These are phyloP conservation scores for Venustoraphidia nigricollis DNA, from an alignment of 2,888 invertebrate genomes.

Conservation along the genomic window DNA sequence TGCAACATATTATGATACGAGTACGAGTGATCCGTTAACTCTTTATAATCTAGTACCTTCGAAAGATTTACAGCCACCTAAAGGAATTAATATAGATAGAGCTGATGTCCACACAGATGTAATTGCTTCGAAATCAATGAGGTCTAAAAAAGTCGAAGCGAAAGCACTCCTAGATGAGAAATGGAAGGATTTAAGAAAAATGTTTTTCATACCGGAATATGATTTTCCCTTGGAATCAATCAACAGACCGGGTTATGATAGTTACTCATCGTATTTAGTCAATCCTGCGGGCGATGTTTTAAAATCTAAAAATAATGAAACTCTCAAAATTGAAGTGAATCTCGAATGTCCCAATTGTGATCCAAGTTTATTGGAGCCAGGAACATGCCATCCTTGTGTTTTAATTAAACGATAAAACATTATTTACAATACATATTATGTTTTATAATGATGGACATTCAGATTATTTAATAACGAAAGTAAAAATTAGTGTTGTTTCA, in stretches of 20 bases:
- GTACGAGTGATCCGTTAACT: slow-evolving; percentile 9
- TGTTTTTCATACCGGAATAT: slow-evolving; percentile 27
- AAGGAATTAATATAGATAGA: slow-evolving; percentile 26
- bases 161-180: slow-evolving; percentile 16
- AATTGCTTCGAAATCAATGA: not conserved
- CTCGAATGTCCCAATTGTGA: slow-evolving; percentile 46
- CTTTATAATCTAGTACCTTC: slow-evolving; percentile 16
- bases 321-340: slow-evolving; percentile 20
- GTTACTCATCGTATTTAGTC: slow-evolving; percentile 25
- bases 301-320: not conserved
- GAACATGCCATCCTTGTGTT: slow-evolving; percentile 49
- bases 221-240: slow-evolving; percentile 26
- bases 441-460: too few relatives aligned
- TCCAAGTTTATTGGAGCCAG: slow-evolving; percentile 42
- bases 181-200: slow-evolving; percentile 21
- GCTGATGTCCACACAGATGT: not conserved
- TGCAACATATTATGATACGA: slow-evolving; percentile 4
- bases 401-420: slow-evolving; percentile 24
- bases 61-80: slow-evolving; percentile 36
- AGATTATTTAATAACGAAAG: too few relatives aligned
- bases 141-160: slow-evolving; percentile 4
- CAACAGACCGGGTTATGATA: slow-evolving; percentile 23
- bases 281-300: slow-evolving; percentile 5
- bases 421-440: not conserved
- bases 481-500: too few relatives aligned